phyloP scores from a whole-genome alignment of 2,797 vertebrate species.

The Leptatherina wallacei region DNA sequence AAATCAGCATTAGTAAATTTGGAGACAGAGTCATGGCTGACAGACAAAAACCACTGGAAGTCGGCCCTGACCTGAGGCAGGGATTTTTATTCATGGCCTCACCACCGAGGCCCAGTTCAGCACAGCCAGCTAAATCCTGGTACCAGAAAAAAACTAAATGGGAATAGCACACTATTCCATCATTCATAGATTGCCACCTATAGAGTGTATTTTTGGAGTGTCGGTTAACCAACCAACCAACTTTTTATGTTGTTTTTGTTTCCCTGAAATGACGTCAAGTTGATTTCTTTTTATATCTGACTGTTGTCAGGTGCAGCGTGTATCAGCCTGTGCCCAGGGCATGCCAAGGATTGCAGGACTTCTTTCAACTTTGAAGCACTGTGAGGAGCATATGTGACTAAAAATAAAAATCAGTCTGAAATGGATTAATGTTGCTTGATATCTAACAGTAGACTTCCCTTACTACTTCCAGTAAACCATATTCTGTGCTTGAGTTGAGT shows the following conservation, averaged over 20 bases:
- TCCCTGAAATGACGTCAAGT: slow-evolving; percentile 19
- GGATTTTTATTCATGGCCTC: slow-evolving; percentile 73
- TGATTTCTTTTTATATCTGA: neutral
- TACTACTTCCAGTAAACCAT: neutral
- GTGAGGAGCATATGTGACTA: neutral
- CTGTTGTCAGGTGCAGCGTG: slow-evolving; percentile 16
- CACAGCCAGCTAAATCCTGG: slow-evolving; percentile 80
- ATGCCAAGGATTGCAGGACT: neutral
- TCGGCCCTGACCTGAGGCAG: slow-evolving; percentile 56
- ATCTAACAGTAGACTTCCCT: neutral
- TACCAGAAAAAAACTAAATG: slow-evolving; percentile 43
- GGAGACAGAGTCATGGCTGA: slow-evolving; percentile 43
- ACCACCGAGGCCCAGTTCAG: slow-evolving; percentile 63
- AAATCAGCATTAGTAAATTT: slow-evolving; percentile 68
- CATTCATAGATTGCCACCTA: slow-evolving; percentile 34
- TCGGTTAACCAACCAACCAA: slow-evolving; percentile 38
- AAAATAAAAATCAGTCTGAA: neutral
- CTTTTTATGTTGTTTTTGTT: slow-evolving; percentile 10
- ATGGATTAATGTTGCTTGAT: neutral
- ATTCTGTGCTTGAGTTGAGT: neutral
- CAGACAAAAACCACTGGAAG: slow-evolving; percentile 54
- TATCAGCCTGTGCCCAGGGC: neutral
- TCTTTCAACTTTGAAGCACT: neutral
- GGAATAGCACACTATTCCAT: slow-evolving; percentile 53
- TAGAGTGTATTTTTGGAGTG: slow-evolving; percentile 37